Base-by-base conservation (phyloP, 2,888 invertebrate genomes). In the Synergus umbraculus region DNA sequence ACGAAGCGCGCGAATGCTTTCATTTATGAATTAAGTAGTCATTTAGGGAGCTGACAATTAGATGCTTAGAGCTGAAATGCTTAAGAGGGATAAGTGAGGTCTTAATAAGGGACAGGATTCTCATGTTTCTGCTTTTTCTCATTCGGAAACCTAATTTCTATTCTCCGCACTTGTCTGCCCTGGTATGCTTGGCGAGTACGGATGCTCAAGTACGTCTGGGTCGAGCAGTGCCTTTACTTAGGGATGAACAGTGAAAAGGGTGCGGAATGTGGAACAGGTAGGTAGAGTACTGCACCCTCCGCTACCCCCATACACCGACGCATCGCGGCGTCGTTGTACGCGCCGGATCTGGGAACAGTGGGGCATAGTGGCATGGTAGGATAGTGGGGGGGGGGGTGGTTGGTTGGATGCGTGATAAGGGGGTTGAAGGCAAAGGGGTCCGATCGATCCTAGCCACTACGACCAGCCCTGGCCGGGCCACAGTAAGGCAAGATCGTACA, bases 381-480 rank as follows among this genome's bases (percentile, higher is more conserved):
- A 80, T 54, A 82, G 82, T 79, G 77, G 83, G 78, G 15, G 82
- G 82, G 82, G 79, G 77, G 83, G 78, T 49, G 82, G 82, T 79
- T 77, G 83, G 78, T 77, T 76, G 83, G 80, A 79, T 58, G 77
- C 78, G 66, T 77, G 73, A 73, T 54, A 54, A 54, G 73, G 69
- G 78, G 85, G 84, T 81, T 76, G 84, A 81, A 86, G 83, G 85
- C 84, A 84, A 84, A 85, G 86, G 84, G 84, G 83, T 86, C 82
- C 86, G 87, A 88, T 89, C 89, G 90, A 88, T 89, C 80, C 87
- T 84, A 85, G 87, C 87, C 82, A 87, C 83, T 84, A 86, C 84
- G 83, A 77, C 83, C 83, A 82, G 85, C 84, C 67, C 79, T 78
- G 81, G 83, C 84, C 85, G 83, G 86, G 83, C 80, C 73, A 83